Conservation (phyloP, 2,888 invertebrate species). For the Coelopa pilipes region DNA sequence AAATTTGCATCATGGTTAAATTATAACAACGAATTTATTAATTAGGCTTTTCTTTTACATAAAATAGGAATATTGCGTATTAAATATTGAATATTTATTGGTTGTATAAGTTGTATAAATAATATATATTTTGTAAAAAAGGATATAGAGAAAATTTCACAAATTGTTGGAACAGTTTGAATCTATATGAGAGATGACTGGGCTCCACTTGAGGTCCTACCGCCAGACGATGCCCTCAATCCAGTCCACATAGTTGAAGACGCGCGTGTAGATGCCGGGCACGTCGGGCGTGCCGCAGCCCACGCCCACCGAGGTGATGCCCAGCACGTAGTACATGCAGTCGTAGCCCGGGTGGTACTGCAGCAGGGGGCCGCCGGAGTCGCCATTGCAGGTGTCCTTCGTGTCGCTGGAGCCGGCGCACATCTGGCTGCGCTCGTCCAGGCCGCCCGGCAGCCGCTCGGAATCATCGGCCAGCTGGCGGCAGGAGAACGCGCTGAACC, state of each 20-base stretch:
- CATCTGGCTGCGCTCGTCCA: slow-evolving; percentile 48
- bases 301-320: slow-evolving; percentile 54
- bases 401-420: slow-evolving; percentile 54
- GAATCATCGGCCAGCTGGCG: slow-evolving; percentile 37
- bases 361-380: slow-evolving; percentile 59
- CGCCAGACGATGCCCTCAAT: slow-evolving; percentile 44
- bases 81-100: no score
- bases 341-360: slow-evolving; percentile 52
- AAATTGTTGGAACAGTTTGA: no score
- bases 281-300: slow-evolving; percentile 54
- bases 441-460: slow-evolving; percentile 48
- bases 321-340: slow-evolving; percentile 56
- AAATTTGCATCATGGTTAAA: no score
- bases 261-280: slow-evolving; percentile 56
- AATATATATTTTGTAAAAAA: no score
- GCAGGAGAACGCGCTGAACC: slow-evolving; percentile 55
- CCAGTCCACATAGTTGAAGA: slow-evolving; percentile 48
- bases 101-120: no score
- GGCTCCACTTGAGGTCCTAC: neutral
- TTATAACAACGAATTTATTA: no score
- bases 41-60: no score
- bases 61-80: no score
- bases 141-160: no score
- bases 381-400: slow-evolving; percentile 59
- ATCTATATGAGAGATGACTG: no score